Base-by-base conservation (phyloP, 2,797 vertebrate species). In the Etheostoma perlongum region DNA sequence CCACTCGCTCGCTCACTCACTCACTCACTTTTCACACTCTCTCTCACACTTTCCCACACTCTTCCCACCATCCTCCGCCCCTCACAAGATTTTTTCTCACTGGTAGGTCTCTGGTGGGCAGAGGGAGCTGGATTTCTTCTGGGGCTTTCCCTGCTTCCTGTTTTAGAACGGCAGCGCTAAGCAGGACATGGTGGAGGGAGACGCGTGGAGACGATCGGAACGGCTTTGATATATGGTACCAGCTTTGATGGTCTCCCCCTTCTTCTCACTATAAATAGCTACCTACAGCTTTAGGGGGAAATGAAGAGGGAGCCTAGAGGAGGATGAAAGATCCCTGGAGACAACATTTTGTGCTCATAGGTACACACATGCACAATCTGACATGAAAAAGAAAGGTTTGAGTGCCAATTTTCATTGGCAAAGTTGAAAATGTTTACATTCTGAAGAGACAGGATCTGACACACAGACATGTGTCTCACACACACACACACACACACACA, bases 221-320 rank as follows among this genome's bases (percentile, higher is more conserved):
- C 52, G 65, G 81, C 93, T 95, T 94, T 95, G 92, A 94, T 94
- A 92, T 90, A 93, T 90, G 75, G 86, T 90, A 92, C 81, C 88
- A 81, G 89, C 92, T 95, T 94, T 95, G 91, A 95, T 94, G 90
- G 91, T 90, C 89, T 93, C 85, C 76, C 82, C 77, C 83, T 82
- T 91, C 87, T 89, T 88, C 85, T 86, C 84, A 63, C 92, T 94
- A 93, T 93, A 93, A 93, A 95, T 93, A 94, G 91, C 80, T 19
- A 74, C 82, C 84, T 88, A 85, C 83, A 89, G 89, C 92, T 93
- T 88, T 69, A 76, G 90, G 90, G 80, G 73, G 0, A 61, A 81
- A 70, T 13, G 53, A 76, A 53, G 64, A 74, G 81, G 85, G 82
- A 61, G 84, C 88, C 86, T 87, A 81, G 85, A 88, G 80, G 84